These are phyloP conservation scores for Tapirus indicus DNA, from an alignment of 2,797 vertebrate genomes.

Conservation along the genomic window DNA sequence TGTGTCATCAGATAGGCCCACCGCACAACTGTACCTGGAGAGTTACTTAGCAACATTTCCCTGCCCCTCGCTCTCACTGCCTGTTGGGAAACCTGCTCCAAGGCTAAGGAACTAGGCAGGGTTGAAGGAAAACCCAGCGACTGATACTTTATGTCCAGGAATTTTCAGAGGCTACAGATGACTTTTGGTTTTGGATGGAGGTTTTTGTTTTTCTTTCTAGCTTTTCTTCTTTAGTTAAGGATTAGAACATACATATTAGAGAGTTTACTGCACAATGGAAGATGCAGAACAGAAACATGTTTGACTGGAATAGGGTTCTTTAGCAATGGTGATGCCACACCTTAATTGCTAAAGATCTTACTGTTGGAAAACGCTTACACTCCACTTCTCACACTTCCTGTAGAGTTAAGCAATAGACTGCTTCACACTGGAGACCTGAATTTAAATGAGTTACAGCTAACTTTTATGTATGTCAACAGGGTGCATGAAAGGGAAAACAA, in stretches of 20 bases:
- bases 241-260: slow-evolving; percentile 1
- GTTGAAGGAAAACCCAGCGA: slow-evolving; percentile 46
- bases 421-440: slow-evolving; percentile 39
- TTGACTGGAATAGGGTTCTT: slow-evolving; percentile 61
- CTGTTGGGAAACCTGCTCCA: background rate
- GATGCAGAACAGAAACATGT: slow-evolving; percentile 70
- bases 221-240: background rate
- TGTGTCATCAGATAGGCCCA: background rate
- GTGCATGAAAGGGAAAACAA: background rate
- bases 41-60: slow-evolving; percentile 26
- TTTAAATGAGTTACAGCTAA: slow-evolving; percentile 71
- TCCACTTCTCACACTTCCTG: slow-evolving; percentile 39
- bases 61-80: background rate
- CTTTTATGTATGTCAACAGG: slow-evolving; percentile 68
- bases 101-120: background rate
- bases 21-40: background rate
- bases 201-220: slow-evolving; percentile 36
- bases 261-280: slow-evolving; percentile 14
- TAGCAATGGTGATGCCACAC: slow-evolving; percentile 44
- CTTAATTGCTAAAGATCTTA: slow-evolving; percentile 72
- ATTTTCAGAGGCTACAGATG: slow-evolving; percentile 20
- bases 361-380: slow-evolving; percentile 61
- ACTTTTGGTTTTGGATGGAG: background rate
- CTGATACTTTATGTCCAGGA: background rate
- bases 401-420: slow-evolving; percentile 62